phyloP scores from a whole-genome alignment of 1,140 invertebrate species.

The Panagrolaimus sp. region DNA sequence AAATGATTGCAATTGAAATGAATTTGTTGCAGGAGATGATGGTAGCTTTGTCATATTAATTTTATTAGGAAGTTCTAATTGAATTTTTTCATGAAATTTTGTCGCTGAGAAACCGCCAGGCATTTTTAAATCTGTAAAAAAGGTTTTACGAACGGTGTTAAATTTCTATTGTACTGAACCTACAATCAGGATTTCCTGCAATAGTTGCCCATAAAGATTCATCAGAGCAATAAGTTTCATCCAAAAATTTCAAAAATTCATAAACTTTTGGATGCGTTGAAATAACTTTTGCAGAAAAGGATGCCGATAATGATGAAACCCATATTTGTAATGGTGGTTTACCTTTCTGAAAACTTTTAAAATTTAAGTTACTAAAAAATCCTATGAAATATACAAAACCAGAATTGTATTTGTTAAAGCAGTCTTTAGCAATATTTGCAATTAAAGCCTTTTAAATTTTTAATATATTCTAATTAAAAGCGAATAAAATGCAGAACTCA shows the following conservation, averaged over 20 bases:
- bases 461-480: too few relatives aligned
- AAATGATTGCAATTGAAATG: slow-evolving; percentile 20
- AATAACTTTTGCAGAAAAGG: slow-evolving; percentile 24
- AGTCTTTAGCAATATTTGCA: too few relatives aligned
- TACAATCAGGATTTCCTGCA: slow-evolving; percentile 36
- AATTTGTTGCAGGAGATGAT: too few relatives aligned
- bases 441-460: too few relatives aligned
- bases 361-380: too few relatives aligned
- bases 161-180: slow-evolving; percentile 15
- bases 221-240: slow-evolving; percentile 30
- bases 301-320: slow-evolving; percentile 31
- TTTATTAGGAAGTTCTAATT: too few relatives aligned
- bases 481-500: too few relatives aligned
- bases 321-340: slow-evolving; percentile 16
- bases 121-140: slow-evolving; percentile 29
- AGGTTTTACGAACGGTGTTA: not conserved
- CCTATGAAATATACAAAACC: too few relatives aligned
- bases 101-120: slow-evolving; percentile 34
- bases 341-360: slow-evolving; percentile 21
- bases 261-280: slow-evolving; percentile 12
- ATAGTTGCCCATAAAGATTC: slow-evolving; percentile 44
- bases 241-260: slow-evolving; percentile 14
- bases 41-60: too few relatives aligned
- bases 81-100: slow-evolving; percentile 8
- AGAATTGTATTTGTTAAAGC: too few relatives aligned